These are phyloP conservation scores for zebrafish (Danio rerio) DNA, from an alignment of 2,113 vertebrate species.

Conservation along the genomic window GRCz12tu NC_133183.1:29317001-29317500, in stretches of 20 bases:
- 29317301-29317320: conserved; percentile 4
- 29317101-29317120: neutral
- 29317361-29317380: neutral
- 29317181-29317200: neutral
- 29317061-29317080: conserved; percentile 17
- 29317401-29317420: conserved; percentile 6
- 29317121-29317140: neutral
- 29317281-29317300: conserved; percentile 9
- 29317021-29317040: conserved; percentile 12
- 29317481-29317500: neutral
- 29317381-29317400: neutral
- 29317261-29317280: conserved; percentile 38
- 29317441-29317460: conserved; percentile 17
- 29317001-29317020: conserved; percentile 19
- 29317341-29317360: neutral
- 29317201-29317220: conserved; percentile 38
- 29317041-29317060: neutral
- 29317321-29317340: conserved; percentile 1
- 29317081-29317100: neutral
- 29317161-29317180: neutral
- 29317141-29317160: neutral
- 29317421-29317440: conserved; percentile 8
- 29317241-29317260: conserved; percentile 54
- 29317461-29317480: neutral
- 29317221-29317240: conserved; percentile 59